phyloP scores from a whole-genome alignment of 1,140 invertebrate genomes.

The Sarcophaga peregrina region DNA sequence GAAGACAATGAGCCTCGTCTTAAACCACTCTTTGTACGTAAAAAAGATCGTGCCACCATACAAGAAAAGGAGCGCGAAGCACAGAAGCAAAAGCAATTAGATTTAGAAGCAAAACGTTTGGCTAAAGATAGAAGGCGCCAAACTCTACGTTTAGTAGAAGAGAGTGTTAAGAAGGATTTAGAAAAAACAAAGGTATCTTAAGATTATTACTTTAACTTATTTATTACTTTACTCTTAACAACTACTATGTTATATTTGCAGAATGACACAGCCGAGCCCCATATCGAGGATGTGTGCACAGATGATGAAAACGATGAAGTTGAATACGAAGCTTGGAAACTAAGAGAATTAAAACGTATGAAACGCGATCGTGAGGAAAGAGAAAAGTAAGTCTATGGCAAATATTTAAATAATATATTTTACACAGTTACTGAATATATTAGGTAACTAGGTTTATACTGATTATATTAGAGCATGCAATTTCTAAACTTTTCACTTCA shows the following conservation, averaged over 20 bases:
- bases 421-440: too few relatives aligned
- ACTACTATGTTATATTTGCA: conserved; percentile 50
- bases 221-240: neutral
- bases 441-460: too few relatives aligned
- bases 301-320: conserved; percentile 99
- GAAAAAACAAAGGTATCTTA: conserved; percentile 59
- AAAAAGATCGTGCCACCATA: conserved; percentile 93
- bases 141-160: conserved; percentile 91
- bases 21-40: conserved; percentile 97
- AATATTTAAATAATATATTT: too few relatives aligned
- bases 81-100: conserved; percentile 84
- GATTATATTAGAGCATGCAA: too few relatives aligned
- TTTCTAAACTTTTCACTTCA: too few relatives aligned
- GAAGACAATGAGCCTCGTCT: conserved; percentile 81
- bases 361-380: conserved; percentile 96
- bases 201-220: neutral
- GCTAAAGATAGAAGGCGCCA: conserved; percentile 86
- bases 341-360: conserved; percentile 94
- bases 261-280: conserved; percentile 73
- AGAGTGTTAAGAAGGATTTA: conserved; percentile 84
- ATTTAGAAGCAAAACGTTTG: conserved; percentile 80
- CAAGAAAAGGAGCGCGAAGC: conserved; percentile 93
- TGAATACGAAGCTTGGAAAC: conserved; percentile 98
- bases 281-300: conserved; percentile 90
- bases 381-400: conserved; percentile 78